Conservation (phyloP, 2,113 vertebrate genomes). For the Procapra przewalskii region DNA sequence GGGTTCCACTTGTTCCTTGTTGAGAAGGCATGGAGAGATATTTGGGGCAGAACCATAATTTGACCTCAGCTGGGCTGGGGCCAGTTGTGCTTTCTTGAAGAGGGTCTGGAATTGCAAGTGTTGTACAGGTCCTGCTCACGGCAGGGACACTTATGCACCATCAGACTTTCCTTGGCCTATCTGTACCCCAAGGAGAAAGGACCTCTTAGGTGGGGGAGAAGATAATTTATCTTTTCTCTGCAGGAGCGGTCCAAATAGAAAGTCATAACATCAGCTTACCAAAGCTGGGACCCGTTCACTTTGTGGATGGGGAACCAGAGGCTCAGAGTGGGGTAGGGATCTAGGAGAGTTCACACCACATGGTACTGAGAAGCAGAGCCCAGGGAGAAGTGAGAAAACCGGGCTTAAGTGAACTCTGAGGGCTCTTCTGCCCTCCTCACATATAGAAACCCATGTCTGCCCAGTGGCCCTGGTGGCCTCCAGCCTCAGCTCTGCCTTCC, state of each 20-base stretch:
- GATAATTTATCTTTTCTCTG: background rate
- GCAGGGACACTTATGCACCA: background rate
- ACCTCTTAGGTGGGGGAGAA: background rate
- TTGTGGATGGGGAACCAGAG: background rate
- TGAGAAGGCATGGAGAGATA: background rate
- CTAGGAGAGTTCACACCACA: background rate
- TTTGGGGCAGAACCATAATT: background rate
- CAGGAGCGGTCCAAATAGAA: background rate
- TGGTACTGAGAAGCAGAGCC: background rate
- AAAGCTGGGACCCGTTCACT: background rate
- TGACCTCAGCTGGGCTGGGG: too few relatives aligned
- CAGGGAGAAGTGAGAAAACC: background rate
- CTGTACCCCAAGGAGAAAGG: background rate
- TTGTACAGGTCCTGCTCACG: background rate
- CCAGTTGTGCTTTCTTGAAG: background rate
- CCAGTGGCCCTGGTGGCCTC: background rate
- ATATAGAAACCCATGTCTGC: background rate
- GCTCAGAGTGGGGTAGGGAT: background rate
- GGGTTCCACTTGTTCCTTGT: background rate
- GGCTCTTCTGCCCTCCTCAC: background rate
- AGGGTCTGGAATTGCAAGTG: background rate
- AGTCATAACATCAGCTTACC: background rate
- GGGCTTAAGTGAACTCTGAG: background rate
- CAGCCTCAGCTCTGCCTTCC: background rate
- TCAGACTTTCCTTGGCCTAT: background rate